A percentile compares a stretch with the other conserved stretches of the same genome.
Evolutionary conservation across 2,888 invertebrate genomes (phyloP).

Genomic region (Himalopsyche kuldschensis): DNA sequence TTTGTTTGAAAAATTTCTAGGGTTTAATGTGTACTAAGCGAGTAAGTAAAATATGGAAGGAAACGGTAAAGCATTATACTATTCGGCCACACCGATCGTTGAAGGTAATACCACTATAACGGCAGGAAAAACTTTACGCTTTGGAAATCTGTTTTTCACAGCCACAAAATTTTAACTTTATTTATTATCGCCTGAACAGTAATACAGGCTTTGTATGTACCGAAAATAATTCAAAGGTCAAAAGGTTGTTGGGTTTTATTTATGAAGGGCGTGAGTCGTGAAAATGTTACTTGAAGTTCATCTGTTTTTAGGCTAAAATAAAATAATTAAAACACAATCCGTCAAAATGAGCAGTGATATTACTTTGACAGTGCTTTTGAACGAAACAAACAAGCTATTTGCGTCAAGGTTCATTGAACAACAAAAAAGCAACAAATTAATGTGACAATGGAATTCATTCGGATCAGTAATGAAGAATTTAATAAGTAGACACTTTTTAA

Average conservation of each 20-base stretch:
- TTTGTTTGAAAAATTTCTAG: too few relatives aligned
- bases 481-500: too few relatives aligned
- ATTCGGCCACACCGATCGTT: too few relatives aligned
- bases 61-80: too few relatives aligned
- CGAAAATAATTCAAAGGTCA: neutral
- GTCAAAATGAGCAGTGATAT: neutral
- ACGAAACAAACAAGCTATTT: neutral
- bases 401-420: neutral
- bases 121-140: too few relatives aligned
- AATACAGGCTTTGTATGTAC: neutral
- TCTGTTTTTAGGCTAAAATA: neutral
- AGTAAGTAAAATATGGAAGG: too few relatives aligned
- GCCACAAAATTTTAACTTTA: too few relatives aligned
- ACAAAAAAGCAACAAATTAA: neutral
- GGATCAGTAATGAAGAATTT: too few relatives aligned
- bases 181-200: neutral
- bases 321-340: neutral
- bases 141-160: too few relatives aligned
- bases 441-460: too few relatives aligned
- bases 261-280: neutral
- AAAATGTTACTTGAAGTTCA: neutral
- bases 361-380: neutral
- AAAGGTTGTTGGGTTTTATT: neutral
- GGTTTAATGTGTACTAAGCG: too few relatives aligned
- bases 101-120: too few relatives aligned